Evolutionary conservation across 2,888 invertebrate species (phyloP).

Genomic region (Globia sparganii): DNA sequence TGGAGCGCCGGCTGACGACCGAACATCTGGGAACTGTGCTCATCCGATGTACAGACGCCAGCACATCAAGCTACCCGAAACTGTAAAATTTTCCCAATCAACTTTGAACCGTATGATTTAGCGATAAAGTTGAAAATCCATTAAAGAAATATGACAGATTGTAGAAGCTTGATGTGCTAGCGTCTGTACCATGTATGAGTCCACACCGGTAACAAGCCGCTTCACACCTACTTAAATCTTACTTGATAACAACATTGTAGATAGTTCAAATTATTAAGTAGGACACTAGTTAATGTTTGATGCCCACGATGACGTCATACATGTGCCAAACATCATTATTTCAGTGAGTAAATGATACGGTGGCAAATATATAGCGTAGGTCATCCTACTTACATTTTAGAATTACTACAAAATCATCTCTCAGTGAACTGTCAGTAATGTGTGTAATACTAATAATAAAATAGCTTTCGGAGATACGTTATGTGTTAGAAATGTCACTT

Average conservation of each 20-base stretch:
- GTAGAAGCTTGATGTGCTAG: too few relatives aligned
- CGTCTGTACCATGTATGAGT: background rate
- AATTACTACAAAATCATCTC: conserved; percentile 59
- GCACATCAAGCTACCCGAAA: too few relatives aligned
- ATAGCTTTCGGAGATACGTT: conserved; percentile 76
- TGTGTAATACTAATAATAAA: conserved; percentile 69
- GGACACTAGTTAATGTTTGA: conserved; percentile 63
- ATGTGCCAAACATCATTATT: conserved; percentile 83
- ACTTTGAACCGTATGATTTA: too few relatives aligned
- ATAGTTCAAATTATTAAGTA: conserved; percentile 67
- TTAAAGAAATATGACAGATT: too few relatives aligned
- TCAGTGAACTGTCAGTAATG: conserved; percentile 59
- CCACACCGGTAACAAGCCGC: background rate
- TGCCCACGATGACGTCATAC: conserved; percentile 59
- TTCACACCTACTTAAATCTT: conserved; percentile 40
- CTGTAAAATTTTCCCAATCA: too few relatives aligned
- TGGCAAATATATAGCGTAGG: conserved; percentile 71
- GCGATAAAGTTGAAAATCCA: too few relatives aligned
- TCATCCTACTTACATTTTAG: conserved; percentile 60
- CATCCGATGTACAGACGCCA: too few relatives aligned
- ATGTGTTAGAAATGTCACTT: conserved; percentile 80
- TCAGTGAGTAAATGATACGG: conserved; percentile 62
- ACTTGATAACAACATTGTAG: conserved; percentile 60
- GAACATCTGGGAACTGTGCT: background rate
- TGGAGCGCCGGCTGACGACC: conserved; percentile 12